These are phyloP conservation scores for Novumbra hubbsi DNA, from an alignment of 2,797 vertebrate genomes.

Conservation along the genomic window DNA sequence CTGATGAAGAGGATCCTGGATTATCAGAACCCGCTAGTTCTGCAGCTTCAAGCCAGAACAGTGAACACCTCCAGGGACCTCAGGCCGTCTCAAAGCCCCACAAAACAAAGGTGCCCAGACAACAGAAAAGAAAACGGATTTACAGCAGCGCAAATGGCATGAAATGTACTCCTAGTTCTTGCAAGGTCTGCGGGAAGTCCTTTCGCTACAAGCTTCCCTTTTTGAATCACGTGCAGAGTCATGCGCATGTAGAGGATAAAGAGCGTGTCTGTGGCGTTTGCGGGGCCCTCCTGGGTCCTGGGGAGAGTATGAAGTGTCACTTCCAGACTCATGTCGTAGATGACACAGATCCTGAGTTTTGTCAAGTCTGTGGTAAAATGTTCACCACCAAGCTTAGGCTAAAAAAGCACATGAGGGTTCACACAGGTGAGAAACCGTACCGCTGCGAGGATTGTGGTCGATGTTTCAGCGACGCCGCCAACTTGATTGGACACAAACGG, in stretches of 20 bases:
- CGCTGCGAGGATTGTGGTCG: not conserved
- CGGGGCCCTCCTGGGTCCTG: not conserved
- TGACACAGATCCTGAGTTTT: conserved; percentile 1
- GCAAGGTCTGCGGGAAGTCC: not conserved
- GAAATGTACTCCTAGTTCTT: conserved; percentile 4
- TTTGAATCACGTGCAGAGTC: not conserved
- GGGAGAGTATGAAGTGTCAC: not conserved
- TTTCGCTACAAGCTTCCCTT: conserved; percentile 4
- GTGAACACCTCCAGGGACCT: not conserved
- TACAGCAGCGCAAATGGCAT: not conserved
- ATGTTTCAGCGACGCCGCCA: not conserved
- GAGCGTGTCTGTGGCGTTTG: not conserved
- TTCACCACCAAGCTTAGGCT: not conserved
- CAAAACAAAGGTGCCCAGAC: not conserved
- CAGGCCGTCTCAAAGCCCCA: not conserved
- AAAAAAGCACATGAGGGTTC: conserved; percentile 7
- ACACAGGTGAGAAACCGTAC: conserved; percentile 9
- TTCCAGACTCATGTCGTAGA: not conserved
- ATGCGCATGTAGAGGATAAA: not conserved
- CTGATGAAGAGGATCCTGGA: not conserved
- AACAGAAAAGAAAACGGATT: not conserved
- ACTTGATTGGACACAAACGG: conserved; percentile 32
- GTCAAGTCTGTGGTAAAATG: conserved; percentile 10
- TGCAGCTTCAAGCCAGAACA: not conserved
- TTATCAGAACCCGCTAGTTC: not conserved